These are phyloP conservation scores for Bombus picipes DNA, from an alignment of 1,140 invertebrate genomes.

Conservation along the genomic window DNA sequence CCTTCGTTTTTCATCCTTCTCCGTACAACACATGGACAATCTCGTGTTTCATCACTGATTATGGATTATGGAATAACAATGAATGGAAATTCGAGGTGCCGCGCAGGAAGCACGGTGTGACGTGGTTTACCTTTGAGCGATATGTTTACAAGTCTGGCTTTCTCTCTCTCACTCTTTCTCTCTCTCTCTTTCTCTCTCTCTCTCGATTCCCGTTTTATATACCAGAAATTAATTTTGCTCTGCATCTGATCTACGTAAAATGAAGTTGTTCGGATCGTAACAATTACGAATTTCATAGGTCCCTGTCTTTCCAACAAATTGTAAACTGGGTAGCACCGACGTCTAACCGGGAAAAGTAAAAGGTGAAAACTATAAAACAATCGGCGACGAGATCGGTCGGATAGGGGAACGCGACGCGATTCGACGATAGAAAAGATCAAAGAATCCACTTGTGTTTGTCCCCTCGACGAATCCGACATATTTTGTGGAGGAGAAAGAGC, in stretches of 20 bases:
- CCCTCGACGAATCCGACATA: conserved; percentile 7
- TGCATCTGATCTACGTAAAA: neutral
- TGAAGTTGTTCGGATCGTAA: neutral
- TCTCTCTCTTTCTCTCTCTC: too few species aligned
- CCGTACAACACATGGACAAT: conserved; percentile 49
- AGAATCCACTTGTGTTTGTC: neutral
- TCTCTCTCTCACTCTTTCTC: neutral
- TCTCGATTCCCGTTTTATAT: neutral
- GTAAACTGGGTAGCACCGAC: too few species aligned
- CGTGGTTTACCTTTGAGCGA: conserved; percentile 32
- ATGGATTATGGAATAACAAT: conserved; percentile 65
- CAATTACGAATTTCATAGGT: neutral
- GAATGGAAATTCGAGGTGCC: conserved; percentile 44
- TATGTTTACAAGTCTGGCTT: conserved; percentile 37
- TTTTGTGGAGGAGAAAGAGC: conserved; percentile 23
- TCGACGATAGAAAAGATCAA: conserved; percentile 18
- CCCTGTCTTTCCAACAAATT: neutral
- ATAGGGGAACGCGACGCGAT: neutral
- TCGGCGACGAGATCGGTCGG: neutral
- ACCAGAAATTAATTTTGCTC: neutral
- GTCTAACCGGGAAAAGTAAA: neutral
- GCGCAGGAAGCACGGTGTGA: conserved; percentile 28
- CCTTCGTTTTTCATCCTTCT: conserved; percentile 72
- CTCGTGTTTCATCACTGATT: conserved; percentile 60
- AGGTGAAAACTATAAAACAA: neutral